Evolutionary conservation across 1,140 invertebrate species (phyloP).

Genomic region (Carcinoscorpius rotundicauda): DNA sequence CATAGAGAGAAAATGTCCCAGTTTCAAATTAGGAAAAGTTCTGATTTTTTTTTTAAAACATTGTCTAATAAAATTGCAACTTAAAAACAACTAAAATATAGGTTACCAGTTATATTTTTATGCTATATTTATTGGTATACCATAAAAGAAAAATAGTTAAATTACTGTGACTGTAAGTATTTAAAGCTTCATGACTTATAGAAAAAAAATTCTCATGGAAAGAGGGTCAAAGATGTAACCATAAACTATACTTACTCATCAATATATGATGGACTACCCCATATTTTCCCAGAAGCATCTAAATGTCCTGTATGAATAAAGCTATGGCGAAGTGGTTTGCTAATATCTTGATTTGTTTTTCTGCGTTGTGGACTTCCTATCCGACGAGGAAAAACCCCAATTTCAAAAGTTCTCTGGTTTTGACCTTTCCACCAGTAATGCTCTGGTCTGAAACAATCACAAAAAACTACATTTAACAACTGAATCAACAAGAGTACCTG

Average conservation of each 20-base stretch:
- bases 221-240: too few species aligned
- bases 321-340: constrained; percentile 64
- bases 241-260: constrained; percentile 42
- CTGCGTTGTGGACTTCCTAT: constrained; percentile 50
- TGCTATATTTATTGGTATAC: too few species aligned
- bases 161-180: too few species aligned
- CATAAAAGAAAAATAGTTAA: too few species aligned
- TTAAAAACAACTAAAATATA: too few species aligned
- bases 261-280: constrained; percentile 71
- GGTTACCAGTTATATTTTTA: too few species aligned
- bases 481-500: not conserved
- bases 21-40: too few species aligned
- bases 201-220: too few species aligned
- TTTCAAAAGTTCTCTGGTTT: constrained; percentile 74
- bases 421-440: constrained; percentile 92
- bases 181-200: too few species aligned
- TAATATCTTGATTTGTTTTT: constrained; percentile 50
- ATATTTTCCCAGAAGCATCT: constrained; percentile 53
- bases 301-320: constrained; percentile 64
- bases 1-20: too few species aligned
- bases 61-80: too few species aligned
- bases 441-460: constrained; percentile 45
- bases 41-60: too few species aligned
- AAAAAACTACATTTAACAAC: not conserved
- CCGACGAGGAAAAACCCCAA: constrained; percentile 55